phyloP scores from a whole-genome alignment of 92 coral and sea anemone species.

The Zoanthus sansibaricus region DNA sequence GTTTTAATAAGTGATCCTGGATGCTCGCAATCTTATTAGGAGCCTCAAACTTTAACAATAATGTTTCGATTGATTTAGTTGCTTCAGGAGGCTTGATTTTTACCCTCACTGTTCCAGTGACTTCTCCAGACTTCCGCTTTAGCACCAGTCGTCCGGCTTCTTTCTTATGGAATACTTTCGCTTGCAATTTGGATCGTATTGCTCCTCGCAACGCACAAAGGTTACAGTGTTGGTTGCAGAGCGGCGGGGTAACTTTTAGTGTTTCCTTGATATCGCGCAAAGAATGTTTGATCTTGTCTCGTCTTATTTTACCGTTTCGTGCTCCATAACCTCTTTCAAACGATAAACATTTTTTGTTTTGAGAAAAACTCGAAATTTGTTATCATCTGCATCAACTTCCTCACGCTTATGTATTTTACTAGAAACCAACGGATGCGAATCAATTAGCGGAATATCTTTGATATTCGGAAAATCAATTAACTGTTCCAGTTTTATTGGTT shows the following conservation, averaged over 20 bases:
- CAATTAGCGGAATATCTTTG: constrained; percentile 61
- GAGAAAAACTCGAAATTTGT: neutral
- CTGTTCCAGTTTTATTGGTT: constrained; percentile 61
- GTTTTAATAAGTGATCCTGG: constrained; percentile 53
- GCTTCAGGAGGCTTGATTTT: constrained; percentile 73
- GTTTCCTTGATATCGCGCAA: neutral
- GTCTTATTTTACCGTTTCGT: neutral
- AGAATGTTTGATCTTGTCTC: neutral
- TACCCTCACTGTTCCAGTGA: constrained; percentile 43
- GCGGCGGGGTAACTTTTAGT: neutral
- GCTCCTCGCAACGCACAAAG: neutral
- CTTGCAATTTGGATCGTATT: neutral
- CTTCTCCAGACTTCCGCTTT: neutral
- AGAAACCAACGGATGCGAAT: constrained; percentile 21
- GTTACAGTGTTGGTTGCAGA: neutral
- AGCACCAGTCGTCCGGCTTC: neutral
- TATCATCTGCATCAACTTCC: neutral
- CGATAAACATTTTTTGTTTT: neutral
- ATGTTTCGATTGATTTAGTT: constrained; percentile 63
- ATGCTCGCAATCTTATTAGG: constrained; percentile 65
- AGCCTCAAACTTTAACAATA: constrained; percentile 59
- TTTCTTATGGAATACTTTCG: neutral
- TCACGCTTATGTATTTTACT: neutral
- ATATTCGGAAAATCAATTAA: constrained; percentile 56
- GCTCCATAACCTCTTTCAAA: neutral